These are phyloP conservation scores for Adelosebastes latens DNA, from an alignment of 2,797 vertebrate genomes.

Conservation along the genomic window DNA sequence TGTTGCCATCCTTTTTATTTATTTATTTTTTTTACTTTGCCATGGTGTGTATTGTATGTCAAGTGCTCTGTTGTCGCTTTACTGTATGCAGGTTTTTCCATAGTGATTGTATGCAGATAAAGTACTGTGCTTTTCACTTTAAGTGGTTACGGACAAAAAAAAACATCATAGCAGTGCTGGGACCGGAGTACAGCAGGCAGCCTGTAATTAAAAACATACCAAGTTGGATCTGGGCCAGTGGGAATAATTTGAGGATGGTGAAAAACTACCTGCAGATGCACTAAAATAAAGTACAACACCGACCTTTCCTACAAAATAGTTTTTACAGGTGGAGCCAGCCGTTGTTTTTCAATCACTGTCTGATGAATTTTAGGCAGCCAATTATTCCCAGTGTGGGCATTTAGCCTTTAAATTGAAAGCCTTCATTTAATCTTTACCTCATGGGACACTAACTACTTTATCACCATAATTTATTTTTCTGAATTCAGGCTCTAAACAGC, in stretches of 20 bases:
- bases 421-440: conserved; percentile 17
- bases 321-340: conserved; percentile 26
- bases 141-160: conserved; percentile 21
- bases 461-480: neutral
- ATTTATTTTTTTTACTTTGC: neutral
- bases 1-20: neutral
- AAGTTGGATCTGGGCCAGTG: conserved; percentile 45
- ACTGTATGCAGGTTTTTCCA: conserved; percentile 2
- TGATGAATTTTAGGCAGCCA: conserved; percentile 4
- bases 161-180: conserved; percentile 20
- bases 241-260: conserved; percentile 50
- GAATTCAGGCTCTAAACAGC: conserved; percentile 25
- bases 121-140: conserved; percentile 10
- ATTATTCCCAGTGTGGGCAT: conserved; percentile 8
- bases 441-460: conserved; percentile 19
- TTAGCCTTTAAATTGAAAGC: conserved; percentile 32
- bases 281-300: conserved; percentile 24
- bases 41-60: conserved; percentile 13
- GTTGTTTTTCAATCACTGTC: conserved; percentile 32
- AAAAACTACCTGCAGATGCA: conserved; percentile 48
- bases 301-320: conserved; percentile 16
- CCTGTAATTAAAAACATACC: conserved; percentile 68
- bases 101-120: neutral
- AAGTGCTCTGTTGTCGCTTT: conserved; percentile 6
- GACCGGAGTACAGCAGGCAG: conserved; percentile 52